Evolutionary conservation across 2,113 vertebrate species (phyloP).

Genomic region (Leucoraja erinaceus): DNA sequence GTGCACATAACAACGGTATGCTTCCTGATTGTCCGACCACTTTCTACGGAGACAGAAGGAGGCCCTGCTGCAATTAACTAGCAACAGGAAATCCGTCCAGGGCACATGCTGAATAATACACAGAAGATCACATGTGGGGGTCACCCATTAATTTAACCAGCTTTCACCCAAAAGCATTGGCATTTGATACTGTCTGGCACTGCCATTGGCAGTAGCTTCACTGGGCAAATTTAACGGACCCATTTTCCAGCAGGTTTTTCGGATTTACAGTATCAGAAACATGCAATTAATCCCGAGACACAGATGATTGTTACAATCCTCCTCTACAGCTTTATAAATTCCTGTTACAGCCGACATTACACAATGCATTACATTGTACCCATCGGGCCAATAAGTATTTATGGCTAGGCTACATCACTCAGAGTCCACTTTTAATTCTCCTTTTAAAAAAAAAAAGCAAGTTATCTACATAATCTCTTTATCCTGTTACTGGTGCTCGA

Average conservation of each 20-base stretch:
- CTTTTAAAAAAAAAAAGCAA: not conserved
- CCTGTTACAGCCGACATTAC: not conserved
- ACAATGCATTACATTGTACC: conserved; percentile 21
- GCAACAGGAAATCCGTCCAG: not conserved
- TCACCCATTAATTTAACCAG: not conserved
- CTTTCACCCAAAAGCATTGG: not conserved
- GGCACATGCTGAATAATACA: not conserved
- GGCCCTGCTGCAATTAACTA: not conserved
- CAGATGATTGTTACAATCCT: conserved; percentile 12
- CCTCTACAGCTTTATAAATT: conserved; percentile 18
- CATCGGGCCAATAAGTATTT: not conserved
- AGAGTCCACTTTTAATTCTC: not conserved
- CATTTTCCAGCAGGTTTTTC: conserved; percentile 14
- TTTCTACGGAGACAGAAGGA: not conserved
- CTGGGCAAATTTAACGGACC: not conserved
- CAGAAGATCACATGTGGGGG: conserved; percentile 15
- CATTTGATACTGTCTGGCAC: not conserved
- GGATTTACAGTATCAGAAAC: not conserved
- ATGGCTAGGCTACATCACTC: not conserved
- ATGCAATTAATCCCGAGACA: conserved; percentile 2
- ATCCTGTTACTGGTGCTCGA: not conserved
- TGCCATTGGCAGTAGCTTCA: not conserved
- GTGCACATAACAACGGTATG: conserved; percentile 4
- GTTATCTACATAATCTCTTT: not conserved
- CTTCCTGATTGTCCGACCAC: conserved; percentile 28